A percentile compares a stretch with the other conserved stretches of the same genome.
These are phyloP conservation scores for Cheiracanthium punctorium DNA, from an alignment of 2,888 invertebrate species.

Conservation along the genomic window DNA sequence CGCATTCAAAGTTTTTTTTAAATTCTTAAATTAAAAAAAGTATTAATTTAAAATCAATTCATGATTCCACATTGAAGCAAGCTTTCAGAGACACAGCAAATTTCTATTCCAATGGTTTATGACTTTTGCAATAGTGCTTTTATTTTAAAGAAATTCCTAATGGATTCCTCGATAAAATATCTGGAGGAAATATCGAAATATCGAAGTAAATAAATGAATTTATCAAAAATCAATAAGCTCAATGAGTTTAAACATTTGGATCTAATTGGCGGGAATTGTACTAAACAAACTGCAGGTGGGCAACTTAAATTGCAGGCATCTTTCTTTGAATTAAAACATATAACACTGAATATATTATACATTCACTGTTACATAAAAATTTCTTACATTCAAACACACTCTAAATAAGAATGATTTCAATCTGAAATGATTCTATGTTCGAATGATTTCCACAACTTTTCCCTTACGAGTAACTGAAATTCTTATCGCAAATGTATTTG, in stretches of 20 bases:
- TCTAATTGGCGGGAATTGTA: not conserved
- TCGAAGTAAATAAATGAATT: not conserved
- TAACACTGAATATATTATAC: too few species aligned
- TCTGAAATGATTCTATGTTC: too few species aligned
- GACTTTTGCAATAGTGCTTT: slow-evolving; percentile 1
- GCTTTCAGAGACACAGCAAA: not conserved
- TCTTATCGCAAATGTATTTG: too few species aligned
- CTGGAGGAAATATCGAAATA: not conserved
- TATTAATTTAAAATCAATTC: slow-evolving; percentile 2
- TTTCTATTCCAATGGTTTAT: not conserved
- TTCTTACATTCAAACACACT: too few species aligned
- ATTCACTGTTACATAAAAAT: too few species aligned
- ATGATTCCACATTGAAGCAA: not conserved
- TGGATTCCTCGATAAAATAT: not conserved
- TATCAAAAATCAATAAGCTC: not conserved
- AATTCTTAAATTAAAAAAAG: not conserved
- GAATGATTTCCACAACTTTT: too few species aligned
- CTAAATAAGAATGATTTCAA: too few species aligned
- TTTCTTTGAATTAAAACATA: too few species aligned
- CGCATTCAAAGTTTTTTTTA: too few species aligned
- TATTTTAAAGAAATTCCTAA: not conserved
- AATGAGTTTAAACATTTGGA: not conserved
- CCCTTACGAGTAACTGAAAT: too few species aligned
- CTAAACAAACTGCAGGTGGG: too few species aligned
- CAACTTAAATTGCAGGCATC: too few species aligned